These are phyloP conservation scores for Elanoides forficatus DNA, from an alignment of 2,113 vertebrate species.

Conservation along the genomic window DNA sequence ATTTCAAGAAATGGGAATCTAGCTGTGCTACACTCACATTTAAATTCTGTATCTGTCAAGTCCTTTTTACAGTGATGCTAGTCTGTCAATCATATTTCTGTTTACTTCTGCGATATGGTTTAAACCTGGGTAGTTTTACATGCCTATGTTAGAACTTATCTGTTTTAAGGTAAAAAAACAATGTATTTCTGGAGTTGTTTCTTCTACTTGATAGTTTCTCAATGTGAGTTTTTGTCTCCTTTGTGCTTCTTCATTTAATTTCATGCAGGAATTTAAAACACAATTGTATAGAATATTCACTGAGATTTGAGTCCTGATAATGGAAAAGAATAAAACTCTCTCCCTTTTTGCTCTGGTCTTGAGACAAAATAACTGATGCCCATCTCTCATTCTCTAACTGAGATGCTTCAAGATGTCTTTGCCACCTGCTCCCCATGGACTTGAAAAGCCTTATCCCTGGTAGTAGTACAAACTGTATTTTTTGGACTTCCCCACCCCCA, in stretches of 20 bases:
- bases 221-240: background rate
- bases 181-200: background rate
- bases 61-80: background rate
- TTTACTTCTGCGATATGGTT: background rate
- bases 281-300: background rate
- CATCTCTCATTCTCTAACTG: background rate
- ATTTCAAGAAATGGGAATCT: background rate
- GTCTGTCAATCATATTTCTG: background rate
- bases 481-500: background rate
- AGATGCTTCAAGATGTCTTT: background rate
- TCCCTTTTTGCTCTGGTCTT: background rate
- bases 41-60: background rate
- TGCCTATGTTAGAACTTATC: background rate
- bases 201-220: background rate
- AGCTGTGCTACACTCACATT: background rate
- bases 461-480: background rate
- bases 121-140: background rate
- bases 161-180: background rate
- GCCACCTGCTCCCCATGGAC: background rate
- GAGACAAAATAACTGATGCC: background rate
- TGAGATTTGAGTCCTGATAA: background rate
- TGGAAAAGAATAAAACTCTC: background rate
- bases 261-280: background rate
- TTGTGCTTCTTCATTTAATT: background rate
- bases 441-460: background rate